These are phyloP conservation scores for Ophioninae sp. DNA, from an alignment of 2,888 invertebrate genomes.

Conservation along the genomic window DNA sequence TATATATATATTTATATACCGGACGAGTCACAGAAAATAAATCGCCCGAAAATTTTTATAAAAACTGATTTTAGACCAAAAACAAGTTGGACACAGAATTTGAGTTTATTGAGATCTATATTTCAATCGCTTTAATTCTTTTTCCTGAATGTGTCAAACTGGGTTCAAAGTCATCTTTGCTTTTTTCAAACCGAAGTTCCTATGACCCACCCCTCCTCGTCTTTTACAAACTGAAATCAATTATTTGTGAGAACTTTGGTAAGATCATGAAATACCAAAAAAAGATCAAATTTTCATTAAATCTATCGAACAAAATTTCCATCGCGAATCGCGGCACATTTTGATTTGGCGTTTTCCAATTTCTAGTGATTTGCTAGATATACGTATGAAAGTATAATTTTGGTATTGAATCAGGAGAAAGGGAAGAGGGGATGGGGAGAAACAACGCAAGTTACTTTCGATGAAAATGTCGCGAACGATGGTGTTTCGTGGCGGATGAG, in stretches of 20 bases:
- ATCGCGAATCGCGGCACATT: background rate
- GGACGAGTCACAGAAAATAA: slow-evolving; percentile 15
- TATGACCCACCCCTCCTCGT: background rate
- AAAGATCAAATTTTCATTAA: background rate
- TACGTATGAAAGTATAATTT: background rate
- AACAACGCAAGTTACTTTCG: slow-evolving; percentile 69
- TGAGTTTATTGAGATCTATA: background rate
- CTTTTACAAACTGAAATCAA: background rate
- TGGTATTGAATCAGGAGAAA: background rate
- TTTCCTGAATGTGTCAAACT: background rate
- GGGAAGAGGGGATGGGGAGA: background rate
- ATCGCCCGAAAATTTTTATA: background rate
- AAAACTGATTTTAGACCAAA: background rate
- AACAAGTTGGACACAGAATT: background rate
- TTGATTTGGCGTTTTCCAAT: background rate
- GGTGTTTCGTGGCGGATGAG: slow-evolving; percentile 70
- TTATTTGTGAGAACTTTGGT: background rate
- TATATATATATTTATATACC: slow-evolving; percentile 38
- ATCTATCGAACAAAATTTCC: background rate
- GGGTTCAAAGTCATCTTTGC: background rate
- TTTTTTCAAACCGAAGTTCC: background rate
- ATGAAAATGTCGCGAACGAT: slow-evolving; percentile 77
- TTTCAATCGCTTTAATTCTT: background rate
- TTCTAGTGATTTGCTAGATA: background rate
- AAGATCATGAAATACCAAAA: background rate